phyloP scores from a whole-genome alignment of 2,888 invertebrate genomes.

The Trissonchulus latispiculum region DNA sequence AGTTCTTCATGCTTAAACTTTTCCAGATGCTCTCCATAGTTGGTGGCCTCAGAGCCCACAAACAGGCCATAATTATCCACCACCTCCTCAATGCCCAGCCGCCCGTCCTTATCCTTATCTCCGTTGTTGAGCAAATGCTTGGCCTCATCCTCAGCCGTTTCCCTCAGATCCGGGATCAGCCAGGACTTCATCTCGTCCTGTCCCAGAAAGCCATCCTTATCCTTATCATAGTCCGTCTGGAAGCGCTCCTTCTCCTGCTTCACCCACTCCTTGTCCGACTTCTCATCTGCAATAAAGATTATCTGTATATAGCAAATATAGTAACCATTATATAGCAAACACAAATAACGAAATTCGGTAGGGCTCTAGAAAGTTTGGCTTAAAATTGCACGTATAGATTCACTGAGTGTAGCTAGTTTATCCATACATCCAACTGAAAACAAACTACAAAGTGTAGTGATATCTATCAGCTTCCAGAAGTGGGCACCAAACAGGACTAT shows the following conservation, averaged over 20 bases:
- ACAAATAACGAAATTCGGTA: no score
- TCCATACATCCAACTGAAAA: no score
- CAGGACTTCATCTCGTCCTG: constrained; percentile 70
- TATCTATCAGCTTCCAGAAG: no score
- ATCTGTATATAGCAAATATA: neutral
- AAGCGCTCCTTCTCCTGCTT: constrained; percentile 54
- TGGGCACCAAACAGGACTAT: no score
- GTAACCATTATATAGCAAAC: no score
- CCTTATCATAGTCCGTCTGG: constrained; percentile 69
- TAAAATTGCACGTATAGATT: no score
- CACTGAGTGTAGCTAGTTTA: no score
- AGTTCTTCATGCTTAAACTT: constrained; percentile 54
- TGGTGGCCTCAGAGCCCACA: constrained; percentile 83
- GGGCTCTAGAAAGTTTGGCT: no score
- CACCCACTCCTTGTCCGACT: constrained; percentile 27
- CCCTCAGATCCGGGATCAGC: constrained; percentile 73
- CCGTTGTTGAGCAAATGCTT: constrained; percentile 62
- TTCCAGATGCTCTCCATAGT: constrained; percentile 71
- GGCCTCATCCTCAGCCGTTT: constrained; percentile 79
- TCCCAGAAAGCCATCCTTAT: constrained; percentile 69
- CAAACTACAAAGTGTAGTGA: no score
- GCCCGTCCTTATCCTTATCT: constrained; percentile 54
- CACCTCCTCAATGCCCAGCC: constrained; percentile 68
- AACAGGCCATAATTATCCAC: constrained; percentile 72
- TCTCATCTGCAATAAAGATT: neutral